Conservation (phyloP, 2,888 invertebrate genomes). For the Arge pagana region DNA sequence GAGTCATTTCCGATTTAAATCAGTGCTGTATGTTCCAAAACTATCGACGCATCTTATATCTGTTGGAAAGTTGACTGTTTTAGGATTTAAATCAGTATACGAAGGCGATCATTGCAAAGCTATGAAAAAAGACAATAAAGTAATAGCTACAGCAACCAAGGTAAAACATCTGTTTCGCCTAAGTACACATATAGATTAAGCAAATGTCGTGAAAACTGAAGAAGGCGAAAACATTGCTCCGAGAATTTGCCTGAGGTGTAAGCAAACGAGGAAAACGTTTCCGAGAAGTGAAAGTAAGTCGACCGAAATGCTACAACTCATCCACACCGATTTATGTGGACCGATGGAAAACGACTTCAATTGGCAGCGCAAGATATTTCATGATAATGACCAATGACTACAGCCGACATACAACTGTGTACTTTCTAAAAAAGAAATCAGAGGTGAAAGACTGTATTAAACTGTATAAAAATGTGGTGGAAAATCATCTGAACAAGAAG, state of each 20-base stretch:
- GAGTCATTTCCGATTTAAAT: too few relatives aligned
- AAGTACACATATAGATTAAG: too few relatives aligned
- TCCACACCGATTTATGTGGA: conserved; percentile 51
- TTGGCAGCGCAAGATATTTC: conserved; percentile 30
- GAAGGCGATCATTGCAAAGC: too few relatives aligned
- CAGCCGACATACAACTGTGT: conserved; percentile 37
- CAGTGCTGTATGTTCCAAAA: too few relatives aligned
- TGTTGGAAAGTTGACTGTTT: too few relatives aligned
- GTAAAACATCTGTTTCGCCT: too few relatives aligned
- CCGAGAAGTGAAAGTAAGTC: conserved; percentile 23
- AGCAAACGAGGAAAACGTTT: conserved; percentile 35
- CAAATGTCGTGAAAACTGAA: too few relatives aligned
- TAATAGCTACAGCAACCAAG: too few relatives aligned
- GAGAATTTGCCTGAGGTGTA: conserved; percentile 39
- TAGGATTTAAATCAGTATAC: too few relatives aligned
- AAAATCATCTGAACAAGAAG: conserved; percentile 28
- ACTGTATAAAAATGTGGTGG: conserved; percentile 36
- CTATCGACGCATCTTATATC: too few relatives aligned
- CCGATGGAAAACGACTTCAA: conserved; percentile 38
- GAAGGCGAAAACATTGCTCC: too few relatives aligned
- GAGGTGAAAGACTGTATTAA: conserved; percentile 38
- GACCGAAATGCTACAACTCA: conserved; percentile 40
- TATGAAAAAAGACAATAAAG: too few relatives aligned
- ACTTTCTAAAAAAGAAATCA: conserved; percentile 47
- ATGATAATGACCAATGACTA: conserved; percentile 50